phyloP scores from a whole-genome alignment of 2,888 invertebrate species.

The Athrips mouffetella region DNA sequence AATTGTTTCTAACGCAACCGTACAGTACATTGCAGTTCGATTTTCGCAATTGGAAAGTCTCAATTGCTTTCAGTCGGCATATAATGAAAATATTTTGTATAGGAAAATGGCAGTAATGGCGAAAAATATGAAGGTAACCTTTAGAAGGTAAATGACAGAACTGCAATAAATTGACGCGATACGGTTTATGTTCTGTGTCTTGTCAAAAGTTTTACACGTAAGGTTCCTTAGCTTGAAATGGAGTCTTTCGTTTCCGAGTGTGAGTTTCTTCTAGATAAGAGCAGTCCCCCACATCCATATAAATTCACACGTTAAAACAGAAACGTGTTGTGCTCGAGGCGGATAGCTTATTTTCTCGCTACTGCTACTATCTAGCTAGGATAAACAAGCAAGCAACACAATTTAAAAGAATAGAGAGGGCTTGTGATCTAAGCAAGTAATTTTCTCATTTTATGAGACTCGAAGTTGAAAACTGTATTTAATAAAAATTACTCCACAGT shows the following conservation, averaged over 20 bases:
- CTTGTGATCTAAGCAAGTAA: not conserved
- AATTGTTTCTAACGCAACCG: constrained; percentile 59
- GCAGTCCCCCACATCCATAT: constrained; percentile 16
- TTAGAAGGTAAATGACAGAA: not conserved
- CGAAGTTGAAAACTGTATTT: too few relatives aligned
- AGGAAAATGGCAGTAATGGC: not conserved
- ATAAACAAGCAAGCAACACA: constrained; percentile 6
- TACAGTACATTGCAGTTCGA: constrained; percentile 39
- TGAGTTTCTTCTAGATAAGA: constrained; percentile 15
- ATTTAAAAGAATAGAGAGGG: constrained; percentile 3
- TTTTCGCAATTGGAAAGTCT: constrained; percentile 25
- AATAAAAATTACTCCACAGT: too few relatives aligned
- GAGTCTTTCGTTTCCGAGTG: constrained; percentile 13
- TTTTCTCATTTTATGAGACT: constrained; percentile 1
- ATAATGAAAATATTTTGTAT: constrained; percentile 5
- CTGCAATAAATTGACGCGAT: constrained; percentile 2
- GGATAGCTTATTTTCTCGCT: constrained; percentile 11
- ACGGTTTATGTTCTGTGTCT: constrained; percentile 4
- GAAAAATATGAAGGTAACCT: not conserved
- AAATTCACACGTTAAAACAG: constrained; percentile 18
- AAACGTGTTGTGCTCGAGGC: constrained; percentile 11
- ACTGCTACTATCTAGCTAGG: not conserved
- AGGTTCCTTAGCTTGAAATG: constrained; percentile 10
- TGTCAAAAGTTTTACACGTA: constrained; percentile 12
- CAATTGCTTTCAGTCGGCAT: constrained; percentile 7